Evolutionary conservation across 2,113 vertebrate species (phyloP).

Genomic region (Grus americana): DNA sequence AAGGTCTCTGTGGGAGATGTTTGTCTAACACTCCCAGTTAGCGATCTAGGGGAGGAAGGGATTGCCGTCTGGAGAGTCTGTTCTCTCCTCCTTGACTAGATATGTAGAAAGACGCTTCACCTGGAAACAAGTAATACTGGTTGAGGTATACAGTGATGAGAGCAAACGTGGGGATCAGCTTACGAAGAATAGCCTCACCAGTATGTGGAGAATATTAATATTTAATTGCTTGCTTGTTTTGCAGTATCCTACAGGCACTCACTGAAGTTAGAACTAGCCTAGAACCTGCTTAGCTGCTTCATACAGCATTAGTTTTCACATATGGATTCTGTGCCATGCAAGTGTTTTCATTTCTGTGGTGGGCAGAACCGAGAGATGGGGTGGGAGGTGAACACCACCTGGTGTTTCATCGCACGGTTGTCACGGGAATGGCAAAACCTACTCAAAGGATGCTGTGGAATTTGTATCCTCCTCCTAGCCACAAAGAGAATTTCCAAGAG

Average conservation of each 20-base stretch:
- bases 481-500: neutral
- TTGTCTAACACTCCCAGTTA: neutral
- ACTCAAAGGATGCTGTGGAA: constrained; percentile 5
- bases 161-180: neutral
- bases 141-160: neutral
- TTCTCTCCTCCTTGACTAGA: neutral
- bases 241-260: neutral
- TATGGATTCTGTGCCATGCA: neutral
- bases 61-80: neutral
- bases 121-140: neutral
- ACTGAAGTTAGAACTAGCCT: neutral
- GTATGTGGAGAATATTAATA: neutral
- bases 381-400: constrained; percentile 7
- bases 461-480: neutral
- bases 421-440: neutral
- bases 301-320: neutral
- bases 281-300: neutral
- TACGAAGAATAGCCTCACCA: neutral
- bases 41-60: neutral
- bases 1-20: neutral
- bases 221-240: neutral
- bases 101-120: neutral
- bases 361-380: neutral
- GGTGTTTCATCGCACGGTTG: neutral
- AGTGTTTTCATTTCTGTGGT: neutral